These are phyloP conservation scores for Aplidium turbinatum DNA, from an alignment of 23 tunicate species.

Conservation along the genomic window DNA sequence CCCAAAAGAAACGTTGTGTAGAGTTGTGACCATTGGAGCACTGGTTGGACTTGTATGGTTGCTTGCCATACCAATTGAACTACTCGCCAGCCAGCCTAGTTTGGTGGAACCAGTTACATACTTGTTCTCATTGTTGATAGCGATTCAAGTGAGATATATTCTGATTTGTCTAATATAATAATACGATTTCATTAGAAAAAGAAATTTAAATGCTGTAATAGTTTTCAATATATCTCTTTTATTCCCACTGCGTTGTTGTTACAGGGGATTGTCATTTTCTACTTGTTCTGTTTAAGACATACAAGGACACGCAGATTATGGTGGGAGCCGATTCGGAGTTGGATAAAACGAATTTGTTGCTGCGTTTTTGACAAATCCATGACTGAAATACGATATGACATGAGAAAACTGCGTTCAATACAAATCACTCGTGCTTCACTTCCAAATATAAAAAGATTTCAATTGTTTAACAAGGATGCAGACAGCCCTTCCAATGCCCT, in stretches of 20 bases:
- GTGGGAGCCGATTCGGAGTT: constrained; percentile 21
- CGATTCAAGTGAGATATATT: constrained; percentile 19
- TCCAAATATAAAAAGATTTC: no score
- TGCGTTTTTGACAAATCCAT: no score
- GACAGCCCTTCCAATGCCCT: no score
- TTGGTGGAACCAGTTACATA: constrained; percentile 31
- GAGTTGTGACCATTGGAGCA: constrained; percentile 15
- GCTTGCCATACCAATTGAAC: constrained; percentile 24
- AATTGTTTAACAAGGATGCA: no score
- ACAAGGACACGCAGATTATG: constrained; percentile 3
- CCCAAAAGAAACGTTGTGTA: constrained; percentile 1
- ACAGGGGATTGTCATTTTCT: constrained; percentile 29
- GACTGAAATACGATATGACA: no score
- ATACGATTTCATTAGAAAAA: constrained; percentile 9
- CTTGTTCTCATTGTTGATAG: constrained; percentile 12
- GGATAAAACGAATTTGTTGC: no score
- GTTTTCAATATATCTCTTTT: no score
- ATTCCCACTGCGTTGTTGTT: no score
- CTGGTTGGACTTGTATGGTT: constrained; percentile 20
- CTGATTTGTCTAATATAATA: not conserved
- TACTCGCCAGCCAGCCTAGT: not conserved
- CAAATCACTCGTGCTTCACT: no score
- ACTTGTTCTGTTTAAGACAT: constrained; percentile 14
- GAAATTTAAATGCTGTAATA: not conserved
- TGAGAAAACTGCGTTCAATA: no score